phyloP scores from a whole-genome alignment of 2,113 vertebrate species.

The Anthoscopus minutus region DNA sequence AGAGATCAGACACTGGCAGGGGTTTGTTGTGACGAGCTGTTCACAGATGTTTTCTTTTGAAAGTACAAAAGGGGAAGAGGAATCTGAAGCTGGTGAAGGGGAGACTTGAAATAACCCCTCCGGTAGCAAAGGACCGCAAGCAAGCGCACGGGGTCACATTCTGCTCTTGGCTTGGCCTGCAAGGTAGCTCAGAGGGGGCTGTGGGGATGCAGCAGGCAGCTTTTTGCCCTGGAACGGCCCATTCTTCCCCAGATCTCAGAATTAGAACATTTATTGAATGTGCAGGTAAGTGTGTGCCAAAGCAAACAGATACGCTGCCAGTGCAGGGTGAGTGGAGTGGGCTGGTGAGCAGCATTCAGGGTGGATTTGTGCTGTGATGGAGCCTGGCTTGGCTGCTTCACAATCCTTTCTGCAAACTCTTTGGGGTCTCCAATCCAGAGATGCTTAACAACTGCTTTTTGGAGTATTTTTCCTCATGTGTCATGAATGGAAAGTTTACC shows the following conservation, averaged over 20 bases:
- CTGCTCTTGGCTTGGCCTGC: rapidly evolving
- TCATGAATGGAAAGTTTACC: background rate
- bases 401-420: background rate
- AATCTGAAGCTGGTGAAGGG: background rate
- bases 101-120: background rate
- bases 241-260: background rate
- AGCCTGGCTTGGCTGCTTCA: background rate
- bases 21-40: background rate
- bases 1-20: constrained; percentile 40
- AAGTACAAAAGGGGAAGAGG: constrained; percentile 28
- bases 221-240: background rate
- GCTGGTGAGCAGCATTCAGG: rapidly evolving
- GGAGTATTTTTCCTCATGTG: rapidly evolving
- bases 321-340: rapidly evolving
- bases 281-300: background rate
- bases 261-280: rapidly evolving
- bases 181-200: background rate
- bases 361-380: background rate
- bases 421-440: background rate
- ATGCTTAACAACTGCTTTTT: background rate
- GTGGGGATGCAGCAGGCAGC: background rate
- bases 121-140: background rate
- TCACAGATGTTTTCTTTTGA: constrained; percentile 41
- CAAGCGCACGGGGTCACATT: background rate
- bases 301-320: background rate